Evolutionary conservation across 2,888 invertebrate species (phyloP).

Genomic region (Leptopilina syphax): DNA sequence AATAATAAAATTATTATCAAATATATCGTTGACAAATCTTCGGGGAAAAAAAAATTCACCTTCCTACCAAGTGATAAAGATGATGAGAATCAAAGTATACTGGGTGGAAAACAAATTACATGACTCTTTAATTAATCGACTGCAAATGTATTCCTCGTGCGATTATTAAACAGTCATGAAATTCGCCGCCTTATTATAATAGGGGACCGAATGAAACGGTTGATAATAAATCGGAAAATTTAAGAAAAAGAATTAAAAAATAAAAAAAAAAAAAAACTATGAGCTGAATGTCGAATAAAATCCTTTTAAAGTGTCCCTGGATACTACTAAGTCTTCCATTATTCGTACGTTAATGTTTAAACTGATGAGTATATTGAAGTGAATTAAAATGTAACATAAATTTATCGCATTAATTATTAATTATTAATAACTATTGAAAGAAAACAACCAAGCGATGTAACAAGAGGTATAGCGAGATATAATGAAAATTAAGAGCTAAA

Average conservation of each 20-base stretch:
- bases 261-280: conserved; percentile 47
- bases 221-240: conserved; percentile 56
- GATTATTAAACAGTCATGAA: neutral
- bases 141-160: too few species aligned
- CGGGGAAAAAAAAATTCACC: neutral
- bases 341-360: conserved; percentile 73
- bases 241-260: conserved; percentile 49
- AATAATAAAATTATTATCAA: conserved; percentile 32
- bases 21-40: conserved; percentile 5
- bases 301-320: conserved; percentile 64
- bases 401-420: conserved; percentile 62
- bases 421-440: conserved; percentile 59
- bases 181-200: conserved; percentile 43
- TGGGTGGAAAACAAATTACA: conserved; percentile 16
- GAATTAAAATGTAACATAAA: conserved; percentile 62
- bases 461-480: conserved; percentile 41
- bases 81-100: conserved; percentile 40
- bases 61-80: conserved; percentile 9
- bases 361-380: conserved; percentile 63
- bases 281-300: conserved; percentile 53
- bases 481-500: conserved; percentile 52
- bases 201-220: conserved; percentile 58
- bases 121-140: neutral
- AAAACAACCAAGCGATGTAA: conserved; percentile 52
- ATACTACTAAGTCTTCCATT: conserved; percentile 73